Conservation (phyloP, 2,888 invertebrate species). For the Tuta absoluta region DNA sequence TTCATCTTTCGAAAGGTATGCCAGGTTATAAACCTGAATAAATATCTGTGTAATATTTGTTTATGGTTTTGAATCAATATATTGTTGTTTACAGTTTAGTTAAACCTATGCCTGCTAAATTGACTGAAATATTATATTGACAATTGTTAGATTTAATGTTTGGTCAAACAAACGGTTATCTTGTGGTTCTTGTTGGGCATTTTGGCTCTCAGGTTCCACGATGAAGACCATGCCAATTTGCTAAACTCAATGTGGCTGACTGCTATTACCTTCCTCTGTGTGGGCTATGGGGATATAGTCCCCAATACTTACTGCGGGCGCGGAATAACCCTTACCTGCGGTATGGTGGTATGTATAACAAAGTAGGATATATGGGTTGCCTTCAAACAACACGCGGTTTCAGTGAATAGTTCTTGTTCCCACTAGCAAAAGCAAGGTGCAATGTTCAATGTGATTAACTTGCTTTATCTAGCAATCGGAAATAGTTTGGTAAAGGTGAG, state of each 20-base stretch:
- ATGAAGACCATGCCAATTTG: slow-evolving; percentile 98
- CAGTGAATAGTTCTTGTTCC: slow-evolving; percentile 43
- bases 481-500: slow-evolving; percentile 77
- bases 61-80: slow-evolving; percentile 31
- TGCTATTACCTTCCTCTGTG: slow-evolving; percentile 99
- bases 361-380: slow-evolving; percentile 65
- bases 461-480: slow-evolving; percentile 61
- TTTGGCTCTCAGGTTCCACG: slow-evolving; percentile 93
- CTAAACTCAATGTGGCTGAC: slow-evolving; percentile 99
- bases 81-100: slow-evolving; percentile 12
- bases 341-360: slow-evolving; percentile 96
- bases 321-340: slow-evolving; percentile 98
- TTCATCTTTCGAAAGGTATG: slow-evolving; percentile 67
- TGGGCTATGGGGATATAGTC: slow-evolving; percentile 99
- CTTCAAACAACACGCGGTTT: slow-evolving; percentile 41
- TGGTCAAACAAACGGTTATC: slow-evolving; percentile 63
- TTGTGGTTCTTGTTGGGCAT: slow-evolving; percentile 79
- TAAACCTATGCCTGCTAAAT: slow-evolving; percentile 30
- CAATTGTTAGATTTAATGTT: slow-evolving; percentile 34
- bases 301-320: slow-evolving; percentile 99
- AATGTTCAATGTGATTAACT: slow-evolving; percentile 40
- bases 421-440: slow-evolving; percentile 61
- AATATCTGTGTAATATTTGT: slow-evolving; percentile 49
- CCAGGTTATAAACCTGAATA: slow-evolving; percentile 47
- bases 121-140: slow-evolving; percentile 5